Base-by-base conservation (phyloP, 2,113 vertebrate genomes). In the Syngnathus scovelli region DNA sequence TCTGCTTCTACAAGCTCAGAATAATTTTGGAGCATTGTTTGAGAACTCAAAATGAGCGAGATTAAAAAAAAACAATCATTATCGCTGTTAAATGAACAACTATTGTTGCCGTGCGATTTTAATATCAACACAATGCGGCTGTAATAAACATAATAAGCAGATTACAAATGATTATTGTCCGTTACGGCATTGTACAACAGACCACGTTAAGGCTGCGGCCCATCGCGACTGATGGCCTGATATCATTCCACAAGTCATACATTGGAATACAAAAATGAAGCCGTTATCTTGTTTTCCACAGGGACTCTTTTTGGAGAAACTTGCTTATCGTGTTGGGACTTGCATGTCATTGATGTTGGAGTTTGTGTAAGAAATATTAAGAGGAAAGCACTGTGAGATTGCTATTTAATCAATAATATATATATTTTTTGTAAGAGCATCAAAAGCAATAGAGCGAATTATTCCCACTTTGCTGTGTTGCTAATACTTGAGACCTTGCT, bases 31-130 rank as follows among this genome's bases (percentile, higher is more conserved):
- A 80, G 73, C 77, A 83, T 76, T 85, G 82, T 79, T 75, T 70
- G 72, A 68, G 77, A 86, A 87, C 71, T 78, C 73, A 87, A 90
- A 88, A 88, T 78, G 71, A 85, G 75, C 83, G 69, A 74, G 86
- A 92, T 89, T 77, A 85, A 86, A 86, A 85, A 84, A 56, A 56
- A 56, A 80, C 90, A 88, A 87, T 88, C 87, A 87, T 90, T 88
- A 89, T 90, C 74, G 62, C 72, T 79, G 74, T 87, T 78, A 85
- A 90, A 89, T 89, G 81, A 90, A 85, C 79, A 80, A 76, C 77
- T 76, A 82, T 83, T 84, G 81, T 84, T 64, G 71, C 61, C 51
- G 44, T 68, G 36, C 10, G 74, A 76, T 79, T 83, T 86, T 83
- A 83, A 82, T 85, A 83, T 78, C 70, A 78, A 67, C 75, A 80